Percentiles rank a stretch among this genome's conserved stretches.
Evolutionary conservation across 2,113 vertebrate genomes (phyloP).

Genomic region (Pangasianodon gigas): DNA sequence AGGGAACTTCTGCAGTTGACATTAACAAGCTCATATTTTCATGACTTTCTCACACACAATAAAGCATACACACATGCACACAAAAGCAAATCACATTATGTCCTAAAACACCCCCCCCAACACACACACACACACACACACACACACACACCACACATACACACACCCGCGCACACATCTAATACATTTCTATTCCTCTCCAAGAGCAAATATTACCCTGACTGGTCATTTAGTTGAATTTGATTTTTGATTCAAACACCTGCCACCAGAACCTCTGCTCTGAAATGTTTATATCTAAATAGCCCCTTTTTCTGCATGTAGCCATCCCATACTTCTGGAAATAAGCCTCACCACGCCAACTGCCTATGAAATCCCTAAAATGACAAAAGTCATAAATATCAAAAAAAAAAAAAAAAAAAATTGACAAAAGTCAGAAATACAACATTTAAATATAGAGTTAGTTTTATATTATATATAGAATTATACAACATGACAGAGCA

Average conservation of each 20-base stretch:
- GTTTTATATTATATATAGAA: neutral
- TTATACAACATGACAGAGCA: neutral
- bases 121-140: no score
- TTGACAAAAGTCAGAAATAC: no score
- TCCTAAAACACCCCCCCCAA: neutral
- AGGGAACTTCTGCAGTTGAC: slow-evolving; percentile 71
- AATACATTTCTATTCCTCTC: neutral
- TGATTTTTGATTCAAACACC: neutral
- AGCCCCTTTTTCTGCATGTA: neutral
- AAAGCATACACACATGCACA: slow-evolving; percentile 49
- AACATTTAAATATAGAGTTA: neutral
- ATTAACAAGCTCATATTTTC: slow-evolving; percentile 80
- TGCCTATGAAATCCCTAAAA: neutral
- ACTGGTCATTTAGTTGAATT: neutral
- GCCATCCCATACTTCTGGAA: neutral
- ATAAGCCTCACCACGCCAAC: neutral
- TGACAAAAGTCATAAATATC: neutral
- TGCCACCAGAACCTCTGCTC: neutral
- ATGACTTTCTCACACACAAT: slow-evolving; percentile 69
- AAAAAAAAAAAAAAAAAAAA: no score
- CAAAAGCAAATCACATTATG: slow-evolving; percentile 56
- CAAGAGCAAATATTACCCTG: neutral
- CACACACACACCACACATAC: no score
- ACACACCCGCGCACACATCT: neutral
- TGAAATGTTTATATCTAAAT: neutral